These are phyloP conservation scores for Hirtodrosophila trivittata DNA, from an alignment of 2,888 invertebrate genomes.

Conservation along the genomic window DNA sequence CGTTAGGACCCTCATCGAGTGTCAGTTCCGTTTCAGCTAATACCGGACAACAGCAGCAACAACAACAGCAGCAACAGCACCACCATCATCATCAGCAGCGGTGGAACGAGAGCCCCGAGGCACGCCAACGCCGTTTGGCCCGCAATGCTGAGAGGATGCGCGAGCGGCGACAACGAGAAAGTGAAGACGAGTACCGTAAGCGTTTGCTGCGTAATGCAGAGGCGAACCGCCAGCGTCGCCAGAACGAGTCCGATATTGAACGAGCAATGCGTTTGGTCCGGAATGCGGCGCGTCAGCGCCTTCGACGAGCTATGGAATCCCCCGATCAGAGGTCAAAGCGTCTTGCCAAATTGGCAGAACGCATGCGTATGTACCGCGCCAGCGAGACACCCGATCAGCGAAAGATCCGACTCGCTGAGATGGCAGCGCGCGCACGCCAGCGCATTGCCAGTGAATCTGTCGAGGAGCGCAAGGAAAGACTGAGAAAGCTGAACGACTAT, in stretches of 20 bases:
- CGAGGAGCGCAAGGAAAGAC: constrained; percentile 83
- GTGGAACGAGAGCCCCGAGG: constrained; percentile 84
- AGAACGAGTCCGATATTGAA: constrained; percentile 83
- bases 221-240: constrained; percentile 83
- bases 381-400: constrained; percentile 83
- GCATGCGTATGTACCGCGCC: constrained; percentile 83
- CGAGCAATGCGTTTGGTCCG: constrained; percentile 83
- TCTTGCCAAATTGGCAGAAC: constrained; percentile 82
- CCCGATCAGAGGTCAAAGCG: constrained; percentile 82
- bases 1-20: constrained; percentile 60
- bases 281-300: constrained; percentile 83
- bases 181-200: constrained; percentile 83
- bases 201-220: constrained; percentile 83
- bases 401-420: constrained; percentile 82
- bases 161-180: constrained; percentile 83
- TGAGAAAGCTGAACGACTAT: constrained; percentile 84
- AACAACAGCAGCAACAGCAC: constrained; percentile 45
- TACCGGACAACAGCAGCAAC: constrained; percentile 47
- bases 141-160: constrained; percentile 84
- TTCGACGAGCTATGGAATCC: constrained; percentile 84
- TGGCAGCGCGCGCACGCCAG: constrained; percentile 83
- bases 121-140: constrained; percentile 82
- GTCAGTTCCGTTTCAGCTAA: constrained; percentile 47
- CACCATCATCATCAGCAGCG: constrained; percentile 78
- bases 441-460: constrained; percentile 82